Conservation (phyloP, 2,797 vertebrate genomes). For the Gambelia wislizenii region DNA sequence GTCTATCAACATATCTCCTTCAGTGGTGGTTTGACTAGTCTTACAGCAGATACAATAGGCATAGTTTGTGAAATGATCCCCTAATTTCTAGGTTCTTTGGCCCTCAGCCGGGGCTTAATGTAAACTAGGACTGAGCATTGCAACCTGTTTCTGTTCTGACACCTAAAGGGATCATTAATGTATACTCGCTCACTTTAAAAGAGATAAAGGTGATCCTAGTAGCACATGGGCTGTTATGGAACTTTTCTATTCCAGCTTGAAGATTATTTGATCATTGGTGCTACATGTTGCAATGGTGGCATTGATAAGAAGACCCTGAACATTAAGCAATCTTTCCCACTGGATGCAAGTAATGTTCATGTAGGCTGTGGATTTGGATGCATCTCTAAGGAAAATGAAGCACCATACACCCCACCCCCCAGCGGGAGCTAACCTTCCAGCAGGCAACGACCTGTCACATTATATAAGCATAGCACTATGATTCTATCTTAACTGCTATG, state of each 20-base stretch:
- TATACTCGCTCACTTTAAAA: conserved; percentile 4
- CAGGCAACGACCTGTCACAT: no score
- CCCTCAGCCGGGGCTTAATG: background rate
- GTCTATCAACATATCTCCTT: background rate
- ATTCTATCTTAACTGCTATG: no score
- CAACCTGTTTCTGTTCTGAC: conserved; percentile 1
- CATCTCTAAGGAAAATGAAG: background rate
- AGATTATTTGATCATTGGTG: background rate
- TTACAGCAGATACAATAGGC: background rate
- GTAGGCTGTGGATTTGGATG: background rate
- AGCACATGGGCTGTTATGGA: background rate
- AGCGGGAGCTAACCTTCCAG: no score
- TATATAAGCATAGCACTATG: no score
- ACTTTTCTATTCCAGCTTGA: background rate
- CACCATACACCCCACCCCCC: background rate
- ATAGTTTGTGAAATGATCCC: background rate
- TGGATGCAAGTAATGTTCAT: background rate
- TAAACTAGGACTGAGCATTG: background rate
- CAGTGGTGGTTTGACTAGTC: background rate
- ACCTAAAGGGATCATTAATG: conserved; percentile 6
- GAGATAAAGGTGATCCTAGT: background rate
- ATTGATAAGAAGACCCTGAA: background rate
- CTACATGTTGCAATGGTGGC: background rate
- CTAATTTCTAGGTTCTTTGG: background rate
- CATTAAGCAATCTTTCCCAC: background rate